phyloP scores from a whole-genome alignment of 2,888 invertebrate genomes.

The Venustoraphidia nigricollis region DNA sequence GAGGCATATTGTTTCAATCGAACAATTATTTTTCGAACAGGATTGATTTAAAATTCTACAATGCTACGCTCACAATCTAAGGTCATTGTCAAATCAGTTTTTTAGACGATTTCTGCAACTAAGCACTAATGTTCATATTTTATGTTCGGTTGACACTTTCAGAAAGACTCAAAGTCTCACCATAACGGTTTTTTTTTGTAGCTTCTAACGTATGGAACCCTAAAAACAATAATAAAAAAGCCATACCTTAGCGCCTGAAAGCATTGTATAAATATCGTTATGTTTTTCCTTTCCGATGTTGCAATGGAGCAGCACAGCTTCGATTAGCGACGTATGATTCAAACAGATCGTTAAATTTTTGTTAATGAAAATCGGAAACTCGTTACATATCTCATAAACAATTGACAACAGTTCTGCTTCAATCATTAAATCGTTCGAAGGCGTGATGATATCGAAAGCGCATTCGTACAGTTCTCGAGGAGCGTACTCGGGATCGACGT shows the following conservation, averaged over 20 bases:
- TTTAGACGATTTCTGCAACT: too few relatives aligned
- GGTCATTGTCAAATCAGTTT: too few relatives aligned
- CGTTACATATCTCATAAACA: conserved; percentile 55
- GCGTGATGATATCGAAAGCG: conserved; percentile 83
- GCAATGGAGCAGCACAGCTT: conserved; percentile 62
- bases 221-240: conserved; percentile 14
- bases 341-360: conserved; percentile 54
- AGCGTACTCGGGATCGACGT: conserved; percentile 66
- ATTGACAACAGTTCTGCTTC: conserved; percentile 78
- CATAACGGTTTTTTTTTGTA: too few relatives aligned
- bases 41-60: too few relatives aligned
- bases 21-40: too few relatives aligned
- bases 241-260: conserved; percentile 31
- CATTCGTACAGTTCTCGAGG: conserved; percentile 83
- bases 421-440: conserved; percentile 54
- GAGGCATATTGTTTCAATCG: too few relatives aligned
- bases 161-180: too few relatives aligned
- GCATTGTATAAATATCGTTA: conserved; percentile 31
- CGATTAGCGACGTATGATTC: conserved; percentile 63
- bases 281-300: conserved; percentile 59
- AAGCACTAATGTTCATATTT: too few relatives aligned
- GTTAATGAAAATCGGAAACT: conserved; percentile 45
- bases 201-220: too few relatives aligned
- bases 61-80: too few relatives aligned
- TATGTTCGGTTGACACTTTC: too few relatives aligned